phyloP scores from a whole-genome alignment of 2,113 vertebrate species.

The Donacobius atricapilla region DNA sequence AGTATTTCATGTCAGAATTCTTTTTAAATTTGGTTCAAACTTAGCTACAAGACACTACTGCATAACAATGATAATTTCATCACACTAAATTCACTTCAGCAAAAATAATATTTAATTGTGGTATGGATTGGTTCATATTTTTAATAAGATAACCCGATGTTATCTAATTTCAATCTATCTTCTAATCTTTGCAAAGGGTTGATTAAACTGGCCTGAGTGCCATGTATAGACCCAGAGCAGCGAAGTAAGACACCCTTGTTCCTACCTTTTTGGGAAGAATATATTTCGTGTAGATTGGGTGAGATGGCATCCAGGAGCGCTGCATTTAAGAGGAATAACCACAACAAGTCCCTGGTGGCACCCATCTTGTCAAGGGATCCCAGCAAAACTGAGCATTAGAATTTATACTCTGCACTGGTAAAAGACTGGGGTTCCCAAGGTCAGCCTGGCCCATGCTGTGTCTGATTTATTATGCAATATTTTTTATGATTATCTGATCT shows the following conservation, averaged over 20 bases:
- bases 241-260: background rate
- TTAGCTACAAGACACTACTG: background rate
- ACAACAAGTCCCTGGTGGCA: background rate
- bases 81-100: background rate
- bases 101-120: background rate
- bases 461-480: background rate
- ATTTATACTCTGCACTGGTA: background rate
- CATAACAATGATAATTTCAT: background rate
- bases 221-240: background rate
- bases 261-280: background rate
- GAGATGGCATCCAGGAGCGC: background rate
- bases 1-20: background rate
- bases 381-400: background rate
- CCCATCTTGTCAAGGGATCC: background rate
- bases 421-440: background rate
- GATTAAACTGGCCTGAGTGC: background rate
- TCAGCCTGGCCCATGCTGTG: background rate
- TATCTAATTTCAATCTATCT: background rate
- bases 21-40: background rate
- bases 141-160: background rate
- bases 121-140: rapidly evolving
- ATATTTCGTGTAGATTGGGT: background rate
- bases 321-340: background rate
- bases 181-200: background rate
- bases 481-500: background rate